These are phyloP conservation scores for Drosophila fulvimacula DNA, from an alignment of 2,888 invertebrate genomes.

Conservation along the genomic window DNA sequence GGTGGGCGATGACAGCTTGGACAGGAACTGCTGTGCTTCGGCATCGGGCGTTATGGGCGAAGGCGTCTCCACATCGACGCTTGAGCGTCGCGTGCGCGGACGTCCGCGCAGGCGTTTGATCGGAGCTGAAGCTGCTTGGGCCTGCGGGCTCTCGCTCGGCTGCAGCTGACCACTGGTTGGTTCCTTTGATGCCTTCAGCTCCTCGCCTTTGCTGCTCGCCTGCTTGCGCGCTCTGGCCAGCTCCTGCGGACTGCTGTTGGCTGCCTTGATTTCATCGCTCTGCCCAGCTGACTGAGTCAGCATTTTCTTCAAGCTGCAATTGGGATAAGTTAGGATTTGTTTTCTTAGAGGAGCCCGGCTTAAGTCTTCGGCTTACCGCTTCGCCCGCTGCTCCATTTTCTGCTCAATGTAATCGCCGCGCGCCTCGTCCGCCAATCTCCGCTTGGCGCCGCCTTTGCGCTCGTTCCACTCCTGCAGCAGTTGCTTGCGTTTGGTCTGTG, in stretches of 20 bases:
- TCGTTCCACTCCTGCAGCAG: conserved; percentile 88
- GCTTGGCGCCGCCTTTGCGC: conserved; percentile 88
- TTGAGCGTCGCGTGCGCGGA: conserved; percentile 53
- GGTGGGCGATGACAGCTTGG: conserved; percentile 87
- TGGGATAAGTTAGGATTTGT: neutral
- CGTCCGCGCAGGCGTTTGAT: conserved; percentile 59
- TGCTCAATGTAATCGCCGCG: conserved; percentile 87
- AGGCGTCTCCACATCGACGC: conserved; percentile 58
- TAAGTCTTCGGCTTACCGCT: conserved; percentile 74
- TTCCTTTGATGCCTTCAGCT: neutral
- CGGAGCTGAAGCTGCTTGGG: conserved; percentile 36
- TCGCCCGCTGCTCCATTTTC: conserved; percentile 87
- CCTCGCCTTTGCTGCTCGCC: neutral
- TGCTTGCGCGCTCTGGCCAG: neutral
- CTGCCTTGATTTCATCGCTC: conserved; percentile 22
- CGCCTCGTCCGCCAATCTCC: conserved; percentile 87
- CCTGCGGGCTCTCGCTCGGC: neutral
- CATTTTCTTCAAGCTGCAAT: conserved; percentile 81
- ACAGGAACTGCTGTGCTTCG: conserved; percentile 85
- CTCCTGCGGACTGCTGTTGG: conserved; percentile 15
- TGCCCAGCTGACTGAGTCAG: conserved; percentile 57
- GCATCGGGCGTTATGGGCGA: conserved; percentile 43
- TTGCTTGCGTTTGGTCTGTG: conserved; percentile 85
- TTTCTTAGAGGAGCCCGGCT: neutral
- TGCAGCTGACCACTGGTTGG: conserved; percentile 6